These are phyloP conservation scores for Tenebrosternarchus preto DNA, from an alignment of 2,113 vertebrate genomes.

Conservation along the genomic window DNA sequence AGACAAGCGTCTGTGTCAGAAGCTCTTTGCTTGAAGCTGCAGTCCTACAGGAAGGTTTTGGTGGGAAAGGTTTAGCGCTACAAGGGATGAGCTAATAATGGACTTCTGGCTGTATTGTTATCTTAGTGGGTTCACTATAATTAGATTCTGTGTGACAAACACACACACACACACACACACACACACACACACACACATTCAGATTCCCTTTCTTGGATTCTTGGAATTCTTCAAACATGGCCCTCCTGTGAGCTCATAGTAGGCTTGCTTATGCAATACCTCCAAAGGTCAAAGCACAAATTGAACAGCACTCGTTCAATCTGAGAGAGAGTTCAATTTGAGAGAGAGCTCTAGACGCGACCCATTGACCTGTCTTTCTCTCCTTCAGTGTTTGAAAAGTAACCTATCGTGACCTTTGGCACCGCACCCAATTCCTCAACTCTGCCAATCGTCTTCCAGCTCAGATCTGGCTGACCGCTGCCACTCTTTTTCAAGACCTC, in stretches of 20 bases:
- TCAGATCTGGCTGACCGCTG: neutral
- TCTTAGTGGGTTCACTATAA: no score
- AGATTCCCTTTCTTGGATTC: neutral
- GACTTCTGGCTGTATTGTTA: no score
- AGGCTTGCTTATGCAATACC: neutral
- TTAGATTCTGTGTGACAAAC: no score
- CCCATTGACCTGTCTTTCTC: neutral
- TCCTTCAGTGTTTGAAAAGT: no score
- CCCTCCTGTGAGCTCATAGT: neutral
- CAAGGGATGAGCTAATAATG: no score
- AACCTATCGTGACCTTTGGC: neutral
- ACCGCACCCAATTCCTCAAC: neutral
- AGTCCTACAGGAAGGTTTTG: no score
- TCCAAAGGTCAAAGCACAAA: neutral
- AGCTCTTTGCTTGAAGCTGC: slow-evolving; percentile 33
- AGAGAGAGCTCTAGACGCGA: neutral
- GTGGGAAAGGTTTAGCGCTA: no score
- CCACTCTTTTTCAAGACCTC: neutral
- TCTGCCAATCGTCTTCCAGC: no score
- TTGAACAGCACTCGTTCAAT: neutral
- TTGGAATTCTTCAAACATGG: neutral
- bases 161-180: no score
- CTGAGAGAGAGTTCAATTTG: neutral
- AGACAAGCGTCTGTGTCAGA: slow-evolving; percentile 13
- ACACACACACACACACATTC: neutral